Base-by-base conservation (phyloP, 2,797 vertebrate species). In the Peromyscus eremicus region DNA sequence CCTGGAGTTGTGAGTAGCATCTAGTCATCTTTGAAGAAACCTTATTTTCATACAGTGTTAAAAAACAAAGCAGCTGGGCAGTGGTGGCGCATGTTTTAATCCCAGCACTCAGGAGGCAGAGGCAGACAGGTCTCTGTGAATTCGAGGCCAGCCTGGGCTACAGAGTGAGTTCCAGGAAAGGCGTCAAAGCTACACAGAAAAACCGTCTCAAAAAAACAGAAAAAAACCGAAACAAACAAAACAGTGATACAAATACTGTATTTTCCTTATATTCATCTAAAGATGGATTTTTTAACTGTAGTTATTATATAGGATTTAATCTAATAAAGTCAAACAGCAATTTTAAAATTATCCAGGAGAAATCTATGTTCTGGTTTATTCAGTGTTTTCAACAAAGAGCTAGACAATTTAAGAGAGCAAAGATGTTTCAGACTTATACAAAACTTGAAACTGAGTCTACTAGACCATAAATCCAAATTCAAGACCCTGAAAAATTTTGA, bases 251-350 rank as follows among this genome's bases (percentile, higher is more conserved):
- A 94, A 95, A 84, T 82, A 68, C 14, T 92, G 0, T 34, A 37
- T 76, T 90, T 43, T 92, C 2, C 14, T 86, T 82, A 43, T 75
- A 62, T 3, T 5, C 52, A 89, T 62, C 13, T 94, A 37, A 73
- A 52, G 10, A 90, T 64, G 13, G 40, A 89, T 94, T 96, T 25
- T 94, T 86, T 68, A 27, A 89, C 40, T 77, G 14, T 29, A 95
- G 87, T 9, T 64, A 86, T 91, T 81, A 5, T 9, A n/a, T 43
- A 77, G 32, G 92, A 92, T 93, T 93, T 95, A 93, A 93, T 71
- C 46, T 29, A 89, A 12, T 75, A 49, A 79, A 75, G 49, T 75
- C 77, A 92, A 84, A 76, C 19, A 81, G 7, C 43, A 79, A 27
- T 71, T 96, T 94, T 68, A 55, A 71, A 94, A 91, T 32, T 14